These are phyloP conservation scores for Microdon myrmicae DNA, from an alignment of 2,888 invertebrate species.

Conservation along the genomic window DNA sequence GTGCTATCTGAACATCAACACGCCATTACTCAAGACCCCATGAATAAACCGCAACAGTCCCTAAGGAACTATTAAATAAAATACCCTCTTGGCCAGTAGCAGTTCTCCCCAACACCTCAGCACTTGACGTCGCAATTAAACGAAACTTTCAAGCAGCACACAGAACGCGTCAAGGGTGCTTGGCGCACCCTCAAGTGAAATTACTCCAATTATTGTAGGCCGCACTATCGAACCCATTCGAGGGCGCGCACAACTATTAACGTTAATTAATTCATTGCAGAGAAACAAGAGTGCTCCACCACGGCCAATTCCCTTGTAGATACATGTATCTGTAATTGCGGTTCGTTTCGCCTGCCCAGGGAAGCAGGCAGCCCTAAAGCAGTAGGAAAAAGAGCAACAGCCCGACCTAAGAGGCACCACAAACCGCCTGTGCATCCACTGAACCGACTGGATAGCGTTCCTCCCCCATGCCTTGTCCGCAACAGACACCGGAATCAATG, in stretches of 20 bases:
- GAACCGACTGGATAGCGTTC: neutral
- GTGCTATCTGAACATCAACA: no score
- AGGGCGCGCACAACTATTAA: conserved; percentile 52
- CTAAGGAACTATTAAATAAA: no score
- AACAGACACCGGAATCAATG: conserved; percentile 37
- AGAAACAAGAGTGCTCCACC: conserved; percentile 21
- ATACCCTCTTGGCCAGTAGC: no score
- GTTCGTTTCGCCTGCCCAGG: conserved; percentile 22
- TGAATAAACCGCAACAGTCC: no score
- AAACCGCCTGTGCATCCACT: neutral
- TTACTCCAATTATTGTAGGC: conserved; percentile 47
- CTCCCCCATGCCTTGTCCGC: conserved; percentile 18
- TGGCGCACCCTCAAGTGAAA: conserved; percentile 44
- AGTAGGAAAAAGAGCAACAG: neutral
- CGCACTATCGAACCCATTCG: conserved; percentile 49
- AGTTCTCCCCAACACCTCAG: conserved; percentile 27
- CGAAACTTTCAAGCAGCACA: conserved; percentile 45
- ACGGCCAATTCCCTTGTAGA: conserved; percentile 14
- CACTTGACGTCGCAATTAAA: conserved; percentile 39
- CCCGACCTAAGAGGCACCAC: neutral
- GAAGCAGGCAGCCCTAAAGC: conserved; percentile 1
- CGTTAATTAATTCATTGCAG: conserved; percentile 51
- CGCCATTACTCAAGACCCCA: no score
- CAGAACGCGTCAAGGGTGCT: conserved; percentile 46
- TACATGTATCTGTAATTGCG: conserved; percentile 34